Evolutionary conservation across 1,140 invertebrate genomes (phyloP).

Genomic region (Coptotermes formosanus): DNA sequence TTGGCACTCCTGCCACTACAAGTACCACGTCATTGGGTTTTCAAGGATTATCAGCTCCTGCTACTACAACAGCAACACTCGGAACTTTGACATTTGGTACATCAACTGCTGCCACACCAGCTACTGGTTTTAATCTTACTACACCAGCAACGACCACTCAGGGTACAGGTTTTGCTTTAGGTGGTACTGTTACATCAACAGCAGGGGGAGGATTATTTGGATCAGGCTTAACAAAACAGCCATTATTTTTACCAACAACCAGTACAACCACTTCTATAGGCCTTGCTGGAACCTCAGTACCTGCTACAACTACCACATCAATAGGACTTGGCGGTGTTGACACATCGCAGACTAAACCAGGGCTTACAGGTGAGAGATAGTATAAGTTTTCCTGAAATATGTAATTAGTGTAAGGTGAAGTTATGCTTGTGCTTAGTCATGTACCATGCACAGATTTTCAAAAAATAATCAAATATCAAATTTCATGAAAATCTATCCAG

Average conservation of each 20-base stretch:
- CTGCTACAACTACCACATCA: not conserved
- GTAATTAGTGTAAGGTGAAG: too few species aligned
- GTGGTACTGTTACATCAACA: not conserved
- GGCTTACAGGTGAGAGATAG: not conserved
- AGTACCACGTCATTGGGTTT: not conserved
- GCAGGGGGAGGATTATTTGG: not conserved
- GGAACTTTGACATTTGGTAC: not conserved
- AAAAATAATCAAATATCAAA: too few species aligned
- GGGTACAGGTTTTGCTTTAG: not conserved
- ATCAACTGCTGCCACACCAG: not conserved
- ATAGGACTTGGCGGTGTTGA: slow-evolving; percentile 26
- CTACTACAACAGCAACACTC: not conserved
- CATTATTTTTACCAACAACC: not conserved
- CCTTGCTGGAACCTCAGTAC: not conserved
- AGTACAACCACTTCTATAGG: not conserved
- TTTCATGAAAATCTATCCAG: too few species aligned
- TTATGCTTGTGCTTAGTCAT: too few species aligned
- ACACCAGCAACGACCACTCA: not conserved
- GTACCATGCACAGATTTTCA: too few species aligned
- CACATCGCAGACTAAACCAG: not conserved
- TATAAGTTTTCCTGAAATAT: too few species aligned
- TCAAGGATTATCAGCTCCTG: not conserved
- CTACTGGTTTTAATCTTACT: not conserved
- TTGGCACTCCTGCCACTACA: not conserved
- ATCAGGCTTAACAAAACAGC: not conserved